Evolutionary conservation across 2,888 invertebrate genomes (phyloP).

Genomic region (Plagodis pulveraria): DNA sequence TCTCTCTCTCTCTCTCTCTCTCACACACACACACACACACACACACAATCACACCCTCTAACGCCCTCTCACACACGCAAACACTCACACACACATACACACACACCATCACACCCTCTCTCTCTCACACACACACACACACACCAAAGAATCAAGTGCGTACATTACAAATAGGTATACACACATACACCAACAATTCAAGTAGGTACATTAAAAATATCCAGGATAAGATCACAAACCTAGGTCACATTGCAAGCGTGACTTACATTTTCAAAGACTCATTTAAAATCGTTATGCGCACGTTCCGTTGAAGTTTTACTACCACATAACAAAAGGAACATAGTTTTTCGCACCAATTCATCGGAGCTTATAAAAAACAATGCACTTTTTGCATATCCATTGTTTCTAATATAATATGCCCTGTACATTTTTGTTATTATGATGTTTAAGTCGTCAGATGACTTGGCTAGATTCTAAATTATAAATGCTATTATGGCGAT

Average conservation of each 20-base stretch:
- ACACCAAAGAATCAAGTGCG: no score
- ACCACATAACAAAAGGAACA: conserved; percentile 16
- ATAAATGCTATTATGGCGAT: no score
- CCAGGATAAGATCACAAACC: conserved; percentile 8
- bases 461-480: no score
- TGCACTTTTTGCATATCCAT: conserved; percentile 9
- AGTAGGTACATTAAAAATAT: background rate
- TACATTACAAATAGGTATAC: no score
- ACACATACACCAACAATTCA: background rate
- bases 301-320: conserved; percentile 1
- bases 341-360: conserved; percentile 12
- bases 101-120: no score
- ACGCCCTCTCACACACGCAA: no score
- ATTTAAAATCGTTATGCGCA: background rate
- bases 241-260: conserved; percentile 20
- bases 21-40: no score
- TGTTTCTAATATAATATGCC: background rate
- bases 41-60: no score
- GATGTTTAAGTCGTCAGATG: background rate
- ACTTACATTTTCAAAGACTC: conserved; percentile 16
- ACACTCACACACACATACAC: no score
- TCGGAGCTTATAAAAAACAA: conserved; percentile 7
- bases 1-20: no score
- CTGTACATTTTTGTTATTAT: background rate
- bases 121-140: no score